These are phyloP conservation scores for Cephus runcator DNA, from an alignment of 2,888 invertebrate species.

Conservation along the genomic window DNA sequence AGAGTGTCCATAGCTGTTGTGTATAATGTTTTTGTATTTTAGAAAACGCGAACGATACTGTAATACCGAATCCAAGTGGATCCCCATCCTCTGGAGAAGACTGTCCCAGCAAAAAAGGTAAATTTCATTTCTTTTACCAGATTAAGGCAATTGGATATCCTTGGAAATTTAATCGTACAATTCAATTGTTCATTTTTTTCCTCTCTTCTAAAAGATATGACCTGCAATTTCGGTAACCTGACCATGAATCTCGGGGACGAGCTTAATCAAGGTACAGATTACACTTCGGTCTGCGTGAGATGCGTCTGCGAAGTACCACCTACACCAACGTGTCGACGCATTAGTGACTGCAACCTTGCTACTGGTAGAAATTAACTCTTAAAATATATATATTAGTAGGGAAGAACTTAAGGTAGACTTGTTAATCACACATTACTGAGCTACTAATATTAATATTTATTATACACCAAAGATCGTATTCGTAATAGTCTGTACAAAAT, in stretches of 20 bases:
- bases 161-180: not conserved
- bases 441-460: not conserved
- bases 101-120: not conserved
- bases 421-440: not conserved
- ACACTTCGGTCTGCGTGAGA: constrained; percentile 40
- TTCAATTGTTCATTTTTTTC: not conserved
- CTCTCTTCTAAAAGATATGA: constrained; percentile 20
- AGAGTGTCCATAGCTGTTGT: not conserved
- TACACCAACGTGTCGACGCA: constrained; percentile 43
- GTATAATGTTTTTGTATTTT: constrained; percentile 10
- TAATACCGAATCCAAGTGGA: not conserved
- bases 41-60: constrained; percentile 39
- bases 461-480: not conserved
- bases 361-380: not conserved
- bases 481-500: too few species aligned
- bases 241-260: constrained; percentile 44
- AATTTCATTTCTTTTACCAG: not conserved
- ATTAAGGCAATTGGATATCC: not conserved
- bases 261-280: constrained; percentile 38
- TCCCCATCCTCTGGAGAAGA: not conserved
- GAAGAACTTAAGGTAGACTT: not conserved
- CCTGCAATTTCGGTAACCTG: constrained; percentile 45
- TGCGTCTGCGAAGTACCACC: constrained; percentile 54
- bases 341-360: constrained; percentile 42
- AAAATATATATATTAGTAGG: not conserved